Evolutionary conservation across 2,797 vertebrate species (phyloP).

Genomic region (Acropternis orthonyx): DNA sequence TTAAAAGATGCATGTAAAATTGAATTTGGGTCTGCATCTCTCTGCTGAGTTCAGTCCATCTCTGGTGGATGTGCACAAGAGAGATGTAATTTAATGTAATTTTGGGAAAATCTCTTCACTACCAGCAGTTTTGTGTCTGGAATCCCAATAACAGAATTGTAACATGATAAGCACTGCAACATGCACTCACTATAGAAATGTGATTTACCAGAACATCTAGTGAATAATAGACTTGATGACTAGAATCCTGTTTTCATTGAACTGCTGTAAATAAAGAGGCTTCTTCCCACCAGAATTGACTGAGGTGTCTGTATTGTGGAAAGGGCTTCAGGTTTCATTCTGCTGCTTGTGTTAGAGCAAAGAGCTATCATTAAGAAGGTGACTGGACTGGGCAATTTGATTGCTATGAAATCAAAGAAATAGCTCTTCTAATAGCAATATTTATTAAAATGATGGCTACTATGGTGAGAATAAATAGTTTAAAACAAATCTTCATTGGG

Average conservation of each 20-base stretch:
- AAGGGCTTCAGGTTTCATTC: constrained; percentile 4
- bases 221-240: constrained; percentile 20
- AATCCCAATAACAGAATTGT: neutral
- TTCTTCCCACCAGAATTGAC: neutral
- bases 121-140: neutral
- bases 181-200: neutral
- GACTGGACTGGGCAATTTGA: neutral
- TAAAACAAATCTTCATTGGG: neutral
- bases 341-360: neutral
- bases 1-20: neutral
- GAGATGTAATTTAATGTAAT: constrained; percentile 1
- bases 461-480: neutral
- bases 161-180: neutral
- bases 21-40: neutral
- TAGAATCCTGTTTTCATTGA: constrained; percentile 40
- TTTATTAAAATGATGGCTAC: neutral
- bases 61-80: neutral
- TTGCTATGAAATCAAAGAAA: neutral
- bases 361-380: neutral
- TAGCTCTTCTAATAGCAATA: neutral
- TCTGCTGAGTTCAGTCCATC: neutral
- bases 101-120: neutral
- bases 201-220: constrained; percentile 13
- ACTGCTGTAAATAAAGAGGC: constrained; percentile 30
- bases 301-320: neutral